Base-by-base conservation (phyloP, 2,888 invertebrate genomes). In the Apotomis turbidana region DNA sequence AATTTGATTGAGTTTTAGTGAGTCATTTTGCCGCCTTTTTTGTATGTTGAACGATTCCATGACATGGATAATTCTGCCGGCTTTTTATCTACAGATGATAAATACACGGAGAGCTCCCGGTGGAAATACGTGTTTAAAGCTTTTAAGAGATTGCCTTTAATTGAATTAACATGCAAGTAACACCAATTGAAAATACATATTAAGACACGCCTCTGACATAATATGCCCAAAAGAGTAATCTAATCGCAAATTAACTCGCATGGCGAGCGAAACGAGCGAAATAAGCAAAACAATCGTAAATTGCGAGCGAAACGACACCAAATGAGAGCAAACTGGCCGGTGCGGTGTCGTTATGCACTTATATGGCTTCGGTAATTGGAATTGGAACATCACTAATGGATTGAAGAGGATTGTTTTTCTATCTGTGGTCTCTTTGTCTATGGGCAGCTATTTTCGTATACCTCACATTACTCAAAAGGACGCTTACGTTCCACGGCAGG, bases 301-400 rank as follows among this genome's bases (percentile, higher is more conserved):
- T 77, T 68, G 74, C 68, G 71, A 75, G 52, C 66, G 55, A 64
- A 75, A 78, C 77, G 75, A 72, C 67, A 76, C 77, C 78, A 80
- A 76, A 78, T 73, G 62, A 75, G 74, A 70, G 68, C 70, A 71
- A 70, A 67, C 74, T 58, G 44, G 27, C 54, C 51, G 58, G 52
- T 59, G 60, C 68, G 62, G 36, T 57, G 63, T 58, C 68, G 68
- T 52, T 64, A 59, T 13, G 70, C 78, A 77, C 77, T 76, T 78
- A 75, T 76, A 79, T 75, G 81, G 81, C 76, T 80, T 81, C 81
- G 61, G 66, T 81, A 79, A 81, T 81, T 80, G 78, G 71, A 76
- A 76, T 75, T 71, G 64, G 75, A 74, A 76, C 66, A 66, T 66
- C 75, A 67, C 73, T 75, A 74, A 77, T 76, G 72, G 71, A 70